These are phyloP conservation scores for Umimayanthus chanpuru DNA, from an alignment of 92 coral and sea anemone species.

Conservation along the genomic window DNA sequence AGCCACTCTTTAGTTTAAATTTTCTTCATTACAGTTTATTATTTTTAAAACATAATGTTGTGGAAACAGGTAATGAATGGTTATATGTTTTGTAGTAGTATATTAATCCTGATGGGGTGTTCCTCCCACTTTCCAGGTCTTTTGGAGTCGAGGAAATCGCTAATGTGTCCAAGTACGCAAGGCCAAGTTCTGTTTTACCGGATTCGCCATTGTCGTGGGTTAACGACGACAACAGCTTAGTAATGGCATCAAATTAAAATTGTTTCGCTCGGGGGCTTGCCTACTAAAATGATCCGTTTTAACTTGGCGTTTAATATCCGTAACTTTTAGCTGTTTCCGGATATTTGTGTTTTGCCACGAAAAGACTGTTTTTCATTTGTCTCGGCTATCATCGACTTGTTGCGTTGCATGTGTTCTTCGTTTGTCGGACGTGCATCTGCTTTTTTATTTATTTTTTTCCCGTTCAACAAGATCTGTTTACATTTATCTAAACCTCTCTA, in stretches of 20 bases:
- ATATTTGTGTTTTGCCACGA: neutral
- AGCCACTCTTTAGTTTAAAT: neutral
- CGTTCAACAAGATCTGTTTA: too few relatives aligned
- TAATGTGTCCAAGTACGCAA: neutral
- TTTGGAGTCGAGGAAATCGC: neutral
- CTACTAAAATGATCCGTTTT: neutral
- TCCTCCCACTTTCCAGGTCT: neutral
- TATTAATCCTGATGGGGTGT: neutral
- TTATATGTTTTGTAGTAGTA: neutral
- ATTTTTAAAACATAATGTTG: neutral
- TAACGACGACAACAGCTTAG: neutral
- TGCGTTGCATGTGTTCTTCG: too few relatives aligned
- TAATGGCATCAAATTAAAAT: neutral
- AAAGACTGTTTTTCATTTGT: neutral
- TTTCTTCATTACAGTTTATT: neutral
- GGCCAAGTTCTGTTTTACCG: neutral
- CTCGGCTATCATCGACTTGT: neutral
- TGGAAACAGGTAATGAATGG: neutral
- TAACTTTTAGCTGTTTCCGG: slow-evolving; percentile 1
- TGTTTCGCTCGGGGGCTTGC: neutral
- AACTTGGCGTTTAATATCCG: slow-evolving; percentile 22
- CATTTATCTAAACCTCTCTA: too few relatives aligned
- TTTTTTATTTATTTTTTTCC: too few relatives aligned
- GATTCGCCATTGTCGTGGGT: neutral
- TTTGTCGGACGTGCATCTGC: too few relatives aligned